Evolutionary conservation across 2,113 vertebrate genomes (phyloP), one percentile per base, ranked within the genome.

Genomic region (Oxyura jamaicensis): DNA sequence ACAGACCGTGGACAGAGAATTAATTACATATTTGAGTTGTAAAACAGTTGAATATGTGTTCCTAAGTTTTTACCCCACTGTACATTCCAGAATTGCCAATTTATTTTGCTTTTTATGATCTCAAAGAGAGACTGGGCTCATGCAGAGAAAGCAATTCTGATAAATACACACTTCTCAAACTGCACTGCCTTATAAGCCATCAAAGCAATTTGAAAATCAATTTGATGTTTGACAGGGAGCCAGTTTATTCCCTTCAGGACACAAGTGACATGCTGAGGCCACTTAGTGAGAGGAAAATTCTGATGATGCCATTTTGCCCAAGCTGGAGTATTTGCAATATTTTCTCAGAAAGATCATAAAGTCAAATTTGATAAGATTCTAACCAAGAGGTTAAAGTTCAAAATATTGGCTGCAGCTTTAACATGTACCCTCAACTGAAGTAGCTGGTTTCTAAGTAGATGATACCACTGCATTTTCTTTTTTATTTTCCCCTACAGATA

Each of bases 191-290:
- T 93, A 96, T 69, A 97, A 96, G 36, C 94, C 85, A 96, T 96
- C 94, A 96, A 95, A 96, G 95, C 94, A 98, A 98, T 98, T 98
- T 97, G 94, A 97, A 98, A 98, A 98, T 98, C 97, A 98, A 97
- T 98, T 97, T 97, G 81, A 96, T 97, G 55, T 97, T 97, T 98
- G 97, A 97, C 95, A 96, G 93, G 71, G 90, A 97, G 86, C 91
- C 95, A 96, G 73, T 46, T 48, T 77, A 39, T 69, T 90, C 95
- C 96, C 95, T 95, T 88, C 18, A 95, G 94, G 96, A 96, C 96
- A 95, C 63, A 77, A 83, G 31, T 7, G 42, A 93, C 97, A 95
- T 90, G 97, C 95, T 91, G 96, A 95, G 96, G 88, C 88, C 96
- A 95, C 96, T 97, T 97, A 97, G 93, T 89, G 95, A 95, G 94